Evolutionary conservation across 2,888 invertebrate species (phyloP).

Genomic region (Phanerotoma sp.): DNA sequence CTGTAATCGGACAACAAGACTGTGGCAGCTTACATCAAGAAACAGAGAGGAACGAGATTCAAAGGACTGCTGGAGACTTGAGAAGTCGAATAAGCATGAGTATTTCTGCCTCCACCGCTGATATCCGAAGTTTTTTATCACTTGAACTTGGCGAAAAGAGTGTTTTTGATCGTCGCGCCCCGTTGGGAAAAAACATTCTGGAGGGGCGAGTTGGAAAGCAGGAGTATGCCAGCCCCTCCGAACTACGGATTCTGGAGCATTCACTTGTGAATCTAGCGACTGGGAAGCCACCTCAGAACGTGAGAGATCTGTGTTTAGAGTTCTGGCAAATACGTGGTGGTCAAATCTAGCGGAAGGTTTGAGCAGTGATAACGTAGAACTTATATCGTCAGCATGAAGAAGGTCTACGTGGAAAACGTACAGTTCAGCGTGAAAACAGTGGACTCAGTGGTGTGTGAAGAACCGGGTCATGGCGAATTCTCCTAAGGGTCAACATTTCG

Average conservation of each 20-base stretch:
- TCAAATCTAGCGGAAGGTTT: neutral
- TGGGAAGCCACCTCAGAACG: constrained; percentile 56
- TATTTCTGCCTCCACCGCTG: constrained; percentile 43
- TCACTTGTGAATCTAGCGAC: constrained; percentile 27
- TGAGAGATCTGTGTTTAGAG: constrained; percentile 1
- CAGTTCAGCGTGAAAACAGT: constrained; percentile 5
- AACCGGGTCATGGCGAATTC: neutral
- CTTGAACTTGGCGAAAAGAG: constrained; percentile 32
- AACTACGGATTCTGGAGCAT: constrained; percentile 34
- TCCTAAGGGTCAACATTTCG: neutral
- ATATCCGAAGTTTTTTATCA: constrained; percentile 35
- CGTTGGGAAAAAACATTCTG: constrained; percentile 38
- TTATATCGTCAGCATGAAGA: constrained; percentile 27
- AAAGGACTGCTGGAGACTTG: constrained; percentile 19
- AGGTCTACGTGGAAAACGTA: constrained; percentile 28
- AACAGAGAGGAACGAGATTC: constrained; percentile 4
- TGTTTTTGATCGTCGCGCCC: constrained; percentile 38
- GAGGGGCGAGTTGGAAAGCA: constrained; percentile 29
- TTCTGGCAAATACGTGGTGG: constrained; percentile 19
- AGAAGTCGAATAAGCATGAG: constrained; percentile 36
- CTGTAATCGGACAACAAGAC: constrained; percentile 17
- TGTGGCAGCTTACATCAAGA: constrained; percentile 3
- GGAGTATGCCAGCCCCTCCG: constrained; percentile 54
- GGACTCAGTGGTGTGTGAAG: neutral
- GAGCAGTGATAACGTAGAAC: neutral